Evolutionary conservation across 2,113 vertebrate species (phyloP).

Genomic region (Atherinomorus stipes): DNA sequence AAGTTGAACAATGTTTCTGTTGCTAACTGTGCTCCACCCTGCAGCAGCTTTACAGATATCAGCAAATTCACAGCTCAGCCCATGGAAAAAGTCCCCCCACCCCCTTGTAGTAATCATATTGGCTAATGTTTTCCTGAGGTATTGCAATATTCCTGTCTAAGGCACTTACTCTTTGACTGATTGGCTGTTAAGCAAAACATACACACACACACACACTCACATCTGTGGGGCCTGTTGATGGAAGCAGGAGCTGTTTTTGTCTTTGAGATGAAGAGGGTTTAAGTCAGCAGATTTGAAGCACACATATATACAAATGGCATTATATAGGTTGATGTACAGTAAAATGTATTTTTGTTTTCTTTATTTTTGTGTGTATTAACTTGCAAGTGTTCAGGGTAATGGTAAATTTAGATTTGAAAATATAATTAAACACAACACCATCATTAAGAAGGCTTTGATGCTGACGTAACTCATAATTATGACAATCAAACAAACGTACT

Average conservation of each 20-base stretch:
- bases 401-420: not conserved
- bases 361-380: not conserved
- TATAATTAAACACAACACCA: not conserved
- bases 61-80: conserved; percentile 53
- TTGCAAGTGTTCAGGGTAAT: not conserved
- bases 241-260: conserved; percentile 5
- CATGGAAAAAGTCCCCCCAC: conserved; percentile 49
- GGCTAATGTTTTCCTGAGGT: conserved; percentile 70
- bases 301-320: not conserved
- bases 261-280: conserved; percentile 10
- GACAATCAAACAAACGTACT: no score
- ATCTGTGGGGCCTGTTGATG: conserved; percentile 3
- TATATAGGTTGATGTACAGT: not conserved
- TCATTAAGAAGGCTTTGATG: not conserved
- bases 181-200: conserved; percentile 46
- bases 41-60: conserved; percentile 47
- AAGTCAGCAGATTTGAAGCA: conserved; percentile 8
- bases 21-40: conserved; percentile 19
- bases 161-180: conserved; percentile 75
- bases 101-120: conserved; percentile 62
- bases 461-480: no score
- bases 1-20: conserved; percentile 41
- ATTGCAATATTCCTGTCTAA: conserved; percentile 68
- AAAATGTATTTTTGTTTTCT: not conserved
- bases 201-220: conserved; percentile 8